phyloP scores from a whole-genome alignment of 1,140 invertebrate species.

The Lordiphosa collinella region DNA sequence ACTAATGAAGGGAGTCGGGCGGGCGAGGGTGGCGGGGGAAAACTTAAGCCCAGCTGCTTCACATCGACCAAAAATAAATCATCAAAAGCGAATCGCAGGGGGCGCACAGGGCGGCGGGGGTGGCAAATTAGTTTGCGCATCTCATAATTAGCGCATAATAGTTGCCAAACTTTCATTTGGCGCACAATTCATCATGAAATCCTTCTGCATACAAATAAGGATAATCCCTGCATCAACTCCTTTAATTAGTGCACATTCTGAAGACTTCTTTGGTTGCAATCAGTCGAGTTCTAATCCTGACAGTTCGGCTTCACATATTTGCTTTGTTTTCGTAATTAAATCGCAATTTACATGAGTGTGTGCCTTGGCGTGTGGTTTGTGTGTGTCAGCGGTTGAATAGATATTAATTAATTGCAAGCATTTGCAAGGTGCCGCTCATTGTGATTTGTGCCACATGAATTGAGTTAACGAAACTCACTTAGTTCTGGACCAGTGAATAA shows the following conservation, averaged over 20 bases:
- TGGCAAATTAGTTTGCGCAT: background rate
- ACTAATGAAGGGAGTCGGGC: too few species aligned
- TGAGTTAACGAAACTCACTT: too few species aligned
- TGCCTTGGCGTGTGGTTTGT: too few species aligned
- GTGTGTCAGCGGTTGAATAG: background rate
- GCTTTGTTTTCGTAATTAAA: constrained; percentile 14
- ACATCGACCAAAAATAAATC: constrained; percentile 37
- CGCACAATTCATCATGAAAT: constrained; percentile 36
- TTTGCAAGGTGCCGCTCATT: background rate
- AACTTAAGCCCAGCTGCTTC: constrained; percentile 32
- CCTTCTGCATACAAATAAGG: constrained; percentile 10
- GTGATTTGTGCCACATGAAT: background rate
- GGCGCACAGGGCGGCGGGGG: background rate
- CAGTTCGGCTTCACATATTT: background rate
- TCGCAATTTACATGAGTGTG: too few species aligned
- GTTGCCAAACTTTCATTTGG: constrained; percentile 25
- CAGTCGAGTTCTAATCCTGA: constrained; percentile 4
- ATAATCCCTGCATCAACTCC: constrained; percentile 33
- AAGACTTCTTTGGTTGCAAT: constrained; percentile 5
- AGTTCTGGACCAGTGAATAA: too few species aligned
- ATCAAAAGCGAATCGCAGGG: constrained; percentile 13
- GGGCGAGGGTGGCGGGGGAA: background rate
- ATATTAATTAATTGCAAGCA: constrained; percentile 24
- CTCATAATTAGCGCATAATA: constrained; percentile 51
- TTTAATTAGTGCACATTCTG: constrained; percentile 20